phyloP scores from a whole-genome alignment of 2,113 vertebrate genomes.

The Apus apus region DNA sequence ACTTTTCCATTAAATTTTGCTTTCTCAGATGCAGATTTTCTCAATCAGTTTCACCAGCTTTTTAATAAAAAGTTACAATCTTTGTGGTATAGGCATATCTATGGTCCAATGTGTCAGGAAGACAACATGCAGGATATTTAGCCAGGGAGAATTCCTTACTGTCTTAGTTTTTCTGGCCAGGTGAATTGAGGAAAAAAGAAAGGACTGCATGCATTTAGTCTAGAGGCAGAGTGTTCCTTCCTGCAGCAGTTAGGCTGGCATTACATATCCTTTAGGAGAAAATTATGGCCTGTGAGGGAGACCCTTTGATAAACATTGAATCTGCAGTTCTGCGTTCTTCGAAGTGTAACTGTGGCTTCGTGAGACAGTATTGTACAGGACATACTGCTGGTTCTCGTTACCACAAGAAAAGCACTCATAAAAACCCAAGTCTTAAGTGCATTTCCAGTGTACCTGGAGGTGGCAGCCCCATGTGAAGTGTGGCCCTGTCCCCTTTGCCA shows the following conservation, averaged over 20 bases:
- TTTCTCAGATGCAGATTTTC: neutral
- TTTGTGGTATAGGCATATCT: neutral
- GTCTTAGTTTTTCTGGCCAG: neutral
- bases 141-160: neutral
- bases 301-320: neutral
- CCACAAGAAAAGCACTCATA: neutral
- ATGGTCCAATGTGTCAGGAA: neutral
- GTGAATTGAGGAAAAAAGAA: neutral
- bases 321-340: neutral
- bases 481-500: neutral
- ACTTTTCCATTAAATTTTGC: conserved; percentile 6
- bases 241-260: neutral
- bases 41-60: neutral
- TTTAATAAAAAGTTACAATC: neutral
- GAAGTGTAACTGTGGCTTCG: neutral
- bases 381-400: neutral
- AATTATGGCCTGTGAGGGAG: neutral
- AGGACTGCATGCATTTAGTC: neutral
- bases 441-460: neutral
- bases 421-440: neutral
- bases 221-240: neutral
- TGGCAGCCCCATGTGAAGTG: neutral
- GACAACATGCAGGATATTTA: neutral
- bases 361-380: neutral
- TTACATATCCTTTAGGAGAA: neutral